Conservation (phyloP, 2,797 vertebrate species). For the Smutsia gigantea region DNA sequence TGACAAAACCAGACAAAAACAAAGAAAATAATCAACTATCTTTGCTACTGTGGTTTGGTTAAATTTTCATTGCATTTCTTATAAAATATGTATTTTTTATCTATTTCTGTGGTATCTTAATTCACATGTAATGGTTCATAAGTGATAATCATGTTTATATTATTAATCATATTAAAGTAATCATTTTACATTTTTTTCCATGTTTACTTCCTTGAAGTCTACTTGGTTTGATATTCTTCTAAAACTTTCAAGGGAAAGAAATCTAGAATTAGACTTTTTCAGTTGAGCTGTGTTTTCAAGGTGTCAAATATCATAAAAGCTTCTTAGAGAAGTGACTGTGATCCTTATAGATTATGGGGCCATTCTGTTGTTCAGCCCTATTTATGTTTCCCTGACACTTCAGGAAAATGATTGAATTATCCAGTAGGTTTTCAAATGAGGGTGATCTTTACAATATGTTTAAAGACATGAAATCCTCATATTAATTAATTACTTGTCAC, state of each 20-base stretch:
- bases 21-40: not conserved
- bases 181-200: not conserved
- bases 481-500: not conserved
- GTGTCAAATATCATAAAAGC: not conserved
- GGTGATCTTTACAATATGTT: not conserved
- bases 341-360: not conserved
- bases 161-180: not conserved
- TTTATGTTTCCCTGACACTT: not conserved
- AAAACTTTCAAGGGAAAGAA: not conserved
- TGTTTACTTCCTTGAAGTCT: not conserved
- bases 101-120: not conserved
- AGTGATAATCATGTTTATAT: not conserved
- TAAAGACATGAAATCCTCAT: not conserved
- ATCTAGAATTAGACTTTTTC: not conserved
- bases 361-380: not conserved
- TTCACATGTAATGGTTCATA: not conserved
- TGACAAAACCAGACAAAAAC: not conserved
- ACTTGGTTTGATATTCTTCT: not conserved
- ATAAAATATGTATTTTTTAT: not conserved
- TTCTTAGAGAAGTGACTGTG: fast-evolving
- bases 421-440: not conserved
- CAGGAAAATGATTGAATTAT: not conserved
- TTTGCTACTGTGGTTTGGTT: not conserved
- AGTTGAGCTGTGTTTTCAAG: not conserved
- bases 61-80: not conserved